Evolutionary conservation across 1,140 invertebrate genomes (phyloP).

Genomic region (Magallana angulata): DNA sequence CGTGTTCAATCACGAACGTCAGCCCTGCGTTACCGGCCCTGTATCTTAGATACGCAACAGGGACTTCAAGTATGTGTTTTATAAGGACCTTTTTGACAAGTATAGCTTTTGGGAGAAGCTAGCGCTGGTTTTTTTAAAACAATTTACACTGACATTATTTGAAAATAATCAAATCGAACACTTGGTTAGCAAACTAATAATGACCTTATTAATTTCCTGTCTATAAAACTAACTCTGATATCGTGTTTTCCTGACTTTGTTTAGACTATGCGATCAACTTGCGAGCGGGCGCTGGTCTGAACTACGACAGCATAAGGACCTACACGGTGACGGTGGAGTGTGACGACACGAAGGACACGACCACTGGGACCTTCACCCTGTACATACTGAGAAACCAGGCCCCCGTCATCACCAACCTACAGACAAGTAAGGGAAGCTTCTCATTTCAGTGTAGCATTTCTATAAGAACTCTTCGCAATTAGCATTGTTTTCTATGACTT

Average conservation of each 20-base stretch:
- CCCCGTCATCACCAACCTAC: slow-evolving; percentile 33
- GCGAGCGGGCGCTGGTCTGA: neutral
- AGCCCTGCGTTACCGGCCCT: neutral
- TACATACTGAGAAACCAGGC: neutral
- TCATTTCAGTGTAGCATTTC: too few species aligned
- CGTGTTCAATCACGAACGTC: slow-evolving; percentile 17
- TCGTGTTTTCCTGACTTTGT: neutral
- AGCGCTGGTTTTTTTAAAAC: too few species aligned
- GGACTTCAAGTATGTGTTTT: slow-evolving; percentile 16
- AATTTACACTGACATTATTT: too few species aligned
- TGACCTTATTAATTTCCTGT: too few species aligned
- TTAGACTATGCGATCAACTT: neutral
- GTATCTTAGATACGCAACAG: neutral
- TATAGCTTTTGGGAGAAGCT: too few species aligned
- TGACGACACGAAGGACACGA: slow-evolving; percentile 8
- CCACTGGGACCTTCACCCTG: slow-evolving; percentile 9
- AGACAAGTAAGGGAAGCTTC: neutral
- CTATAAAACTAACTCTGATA: too few species aligned
- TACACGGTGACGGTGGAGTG: neutral
- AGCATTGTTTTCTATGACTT: too few species aligned
- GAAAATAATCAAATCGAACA: too few species aligned
- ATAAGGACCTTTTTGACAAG: neutral
- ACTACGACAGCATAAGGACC: neutral
- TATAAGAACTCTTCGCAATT: too few species aligned
- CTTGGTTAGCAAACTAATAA: too few species aligned